Evolutionary conservation across 2,888 invertebrate genomes (phyloP), one percentile per base, ranked within the genome.

Genomic region (Cylindroiulus punctatus): DNA sequence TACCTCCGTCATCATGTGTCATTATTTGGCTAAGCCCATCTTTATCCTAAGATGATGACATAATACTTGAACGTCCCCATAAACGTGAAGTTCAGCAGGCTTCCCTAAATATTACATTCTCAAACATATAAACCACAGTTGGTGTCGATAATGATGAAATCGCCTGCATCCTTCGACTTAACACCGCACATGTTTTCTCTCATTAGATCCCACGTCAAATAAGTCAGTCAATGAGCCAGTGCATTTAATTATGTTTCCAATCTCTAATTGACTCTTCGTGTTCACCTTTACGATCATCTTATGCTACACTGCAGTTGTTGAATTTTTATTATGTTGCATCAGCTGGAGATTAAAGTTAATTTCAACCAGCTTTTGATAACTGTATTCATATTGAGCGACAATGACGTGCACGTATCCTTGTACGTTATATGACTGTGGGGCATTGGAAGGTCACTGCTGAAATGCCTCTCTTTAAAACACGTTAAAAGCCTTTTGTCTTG

Each of bases 291-390:
- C 52, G n/a, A 36, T 10, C 52, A 8, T 44, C 12, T 44, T 44
- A 44, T 10, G 44, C 4, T 8, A 12, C 44, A 14, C 12, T 44
- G 44, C 44, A 44, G 44, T 44, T 44, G 52, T 52, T 52, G n/a
- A 1, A 52, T 52, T 1, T 52, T 52, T 52, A 52, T 44, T 52
- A 52, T 52, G 52, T 52, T 3, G 52, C 14, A 52, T 52, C 52
- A 52, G 52, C n/a, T 52, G 52, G 52, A 19, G 52, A 52, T 52
- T 52, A 52, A 52, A 52, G 52, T 52, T 52, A 52, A 52, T 52
- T 47, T 52, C 52, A 52, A 52, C 14, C 52, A 52, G 52, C 26
- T 65, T 65, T 65, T 26, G 26, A 65, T 65, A 26, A 26, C 65
- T 12, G 14, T 19, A 52, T n/a, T n/a, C n/a, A 26, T 26, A 65